Evolutionary conservation across 2,888 invertebrate species (phyloP), one percentile per base, ranked within the genome.

Genomic region (Elysia crispata): DNA sequence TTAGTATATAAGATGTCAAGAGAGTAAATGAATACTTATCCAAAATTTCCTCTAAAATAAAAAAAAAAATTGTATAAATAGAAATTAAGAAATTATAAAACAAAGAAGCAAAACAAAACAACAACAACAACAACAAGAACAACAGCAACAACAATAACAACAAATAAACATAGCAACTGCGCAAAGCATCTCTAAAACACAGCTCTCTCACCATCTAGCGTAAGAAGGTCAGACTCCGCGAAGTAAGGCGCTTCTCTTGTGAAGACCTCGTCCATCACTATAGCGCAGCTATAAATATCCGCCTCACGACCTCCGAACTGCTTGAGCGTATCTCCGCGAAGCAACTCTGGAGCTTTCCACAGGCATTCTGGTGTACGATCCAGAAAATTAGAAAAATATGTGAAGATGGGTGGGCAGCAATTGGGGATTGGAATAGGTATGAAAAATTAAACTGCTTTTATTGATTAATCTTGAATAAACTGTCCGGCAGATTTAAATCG

Each of bases 321-420:
- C 15, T 82, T 79, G 0, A 64, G 54, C 18, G 72, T 18, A 31
- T 41, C 41, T 41, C 41, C 41, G 41, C 8, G 94, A 50, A 97
- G 88, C 80, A 96, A 92, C 92, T 97, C 97, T 0, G 97, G 97
- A 0, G 97, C 96, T 57, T 96, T 95, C 97, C 97, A 97, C 50
- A 97, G 93, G 72, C 84, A 81, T 23, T 83, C 88, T 84, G 84
- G 6, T 13, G 54, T 0, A 76, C 1, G 23, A 60, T 13, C 57
- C 31, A 75, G 1, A 3, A 11, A 41, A 41, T 41, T 6, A 30
- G 28, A 66, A 25, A 23, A 18, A 1, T 18, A 25, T 66, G 41
- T 66, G 18, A 66, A 66, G 25, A n/a, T 5, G n/a, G 3, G 15
- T 60, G 6, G 54, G 54, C 13, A 54, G 18, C 54, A 13, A 15